Percentiles rank a stretch among this genome's conserved stretches.
Conservation (phyloP, 2,113 vertebrate species). For the Nettapus auritus region DNA sequence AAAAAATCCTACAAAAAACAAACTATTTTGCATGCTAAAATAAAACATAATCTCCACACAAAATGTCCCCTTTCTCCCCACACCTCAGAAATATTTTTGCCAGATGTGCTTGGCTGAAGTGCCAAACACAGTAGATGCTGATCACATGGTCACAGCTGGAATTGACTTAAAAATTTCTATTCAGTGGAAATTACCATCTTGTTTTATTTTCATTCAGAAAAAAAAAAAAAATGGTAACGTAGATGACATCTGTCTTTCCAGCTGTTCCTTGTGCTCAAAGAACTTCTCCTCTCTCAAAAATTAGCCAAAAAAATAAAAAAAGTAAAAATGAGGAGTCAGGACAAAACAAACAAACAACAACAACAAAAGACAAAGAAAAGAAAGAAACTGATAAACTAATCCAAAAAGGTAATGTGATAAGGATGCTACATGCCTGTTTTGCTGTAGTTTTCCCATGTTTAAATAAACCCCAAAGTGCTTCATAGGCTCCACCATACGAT, state of each 20-base stretch:
- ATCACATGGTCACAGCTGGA: slow-evolving; percentile 47
- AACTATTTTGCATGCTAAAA: not conserved
- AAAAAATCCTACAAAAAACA: not conserved
- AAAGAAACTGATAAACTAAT: not conserved
- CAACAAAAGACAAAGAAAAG: not conserved
- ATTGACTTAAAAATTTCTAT: slow-evolving; percentile 20
- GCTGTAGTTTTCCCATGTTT: not conserved
- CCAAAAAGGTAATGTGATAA: not conserved
- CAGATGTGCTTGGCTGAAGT: slow-evolving; percentile 21
- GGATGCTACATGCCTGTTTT: not conserved
- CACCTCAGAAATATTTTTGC: slow-evolving; percentile 26
- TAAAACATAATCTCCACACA: slow-evolving; percentile 13
- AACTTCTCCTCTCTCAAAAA: not conserved
- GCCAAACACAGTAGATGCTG: slow-evolving; percentile 9
- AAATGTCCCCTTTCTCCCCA: not conserved
- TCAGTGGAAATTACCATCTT: slow-evolving; percentile 21
- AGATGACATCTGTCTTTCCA: slow-evolving; percentile 59
- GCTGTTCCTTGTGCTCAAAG: not conserved
- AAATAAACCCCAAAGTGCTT: not conserved
- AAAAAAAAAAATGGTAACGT: not conserved
- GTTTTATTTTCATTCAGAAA: slow-evolving; percentile 31
- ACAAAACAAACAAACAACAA: too few relatives aligned
- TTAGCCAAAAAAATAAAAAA: slow-evolving; percentile 4
- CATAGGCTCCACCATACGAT: not conserved
- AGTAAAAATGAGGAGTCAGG: not conserved